phyloP scores from a whole-genome alignment of 1,140 invertebrate species.

The Heliconius melpomene region DNA sequence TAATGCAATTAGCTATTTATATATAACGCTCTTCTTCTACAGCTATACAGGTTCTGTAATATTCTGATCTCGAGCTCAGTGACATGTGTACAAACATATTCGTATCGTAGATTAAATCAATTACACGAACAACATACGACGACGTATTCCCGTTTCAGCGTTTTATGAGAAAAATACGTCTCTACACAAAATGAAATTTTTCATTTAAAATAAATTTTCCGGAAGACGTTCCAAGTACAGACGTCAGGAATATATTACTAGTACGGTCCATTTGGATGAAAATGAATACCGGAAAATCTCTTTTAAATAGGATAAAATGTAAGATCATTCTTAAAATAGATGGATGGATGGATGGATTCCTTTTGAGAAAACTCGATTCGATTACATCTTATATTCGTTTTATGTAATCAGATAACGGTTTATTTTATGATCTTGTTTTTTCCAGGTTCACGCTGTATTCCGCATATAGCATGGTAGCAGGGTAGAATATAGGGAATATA shows the following conservation, averaged over 20 bases:
- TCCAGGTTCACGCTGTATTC: too few relatives aligned
- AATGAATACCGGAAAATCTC: constrained; percentile 8
- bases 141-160: neutral
- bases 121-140: neutral
- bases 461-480: too few relatives aligned
- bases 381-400: neutral
- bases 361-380: neutral
- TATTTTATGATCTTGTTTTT: too few relatives aligned
- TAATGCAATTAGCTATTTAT: too few relatives aligned
- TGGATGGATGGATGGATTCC: constrained; percentile 5
- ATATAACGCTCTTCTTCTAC: neutral
- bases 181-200: neutral
- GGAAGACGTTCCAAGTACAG: neutral
- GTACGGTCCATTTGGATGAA: constrained; percentile 3
- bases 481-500: too few relatives aligned
- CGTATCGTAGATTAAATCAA: neutral
- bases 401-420: neutral
- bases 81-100: neutral
- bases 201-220: neutral
- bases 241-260: constrained; percentile 6
- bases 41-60: neutral
- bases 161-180: neutral
- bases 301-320: constrained; percentile 11
- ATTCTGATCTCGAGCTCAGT: neutral
- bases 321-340: neutral